Evolutionary conservation across 2,797 vertebrate species (phyloP), one percentile per base, ranked within the genome.

Genomic region (Phalloptychus januarius): DNA sequence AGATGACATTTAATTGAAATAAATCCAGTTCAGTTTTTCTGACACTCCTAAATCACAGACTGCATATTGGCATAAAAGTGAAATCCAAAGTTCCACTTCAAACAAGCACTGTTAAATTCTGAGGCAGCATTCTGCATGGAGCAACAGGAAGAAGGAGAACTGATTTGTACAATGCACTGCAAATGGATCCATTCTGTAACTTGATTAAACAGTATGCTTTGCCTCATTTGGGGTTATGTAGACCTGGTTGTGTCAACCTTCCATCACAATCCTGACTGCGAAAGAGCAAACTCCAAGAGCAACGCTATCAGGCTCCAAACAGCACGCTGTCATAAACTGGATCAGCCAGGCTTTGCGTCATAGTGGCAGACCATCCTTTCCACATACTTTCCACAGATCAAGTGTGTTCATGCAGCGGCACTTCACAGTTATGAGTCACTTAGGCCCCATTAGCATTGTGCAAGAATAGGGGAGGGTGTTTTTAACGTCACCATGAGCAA

Each of bases 341-440:
- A 82, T 65, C 0, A 16, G 72, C 83, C 10, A 1, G 79, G 46
- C 63, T 38, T 36, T 71, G 31, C n/a, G 40, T 83, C 79, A 84
- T 16, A 0, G 0, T 71, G n/a, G 61, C 79, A 46, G 20, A 44
- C 77, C 40, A 54, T 78, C 61, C 7, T 25, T 28, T 74, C 79
- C 71, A 71, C 71, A 70, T 70, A 70, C 74, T 88, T 87, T 80
- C 63, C 61, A 70, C 15, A 72, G 50, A 70, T 80, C 40, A 28
- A 71, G 76, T 74, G 78, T 42, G 75, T 65, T 86, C 87, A 65
- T 80, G 90, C 16, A 5, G 2, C 16, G 25, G 78, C 83, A 77
- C 74, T 83, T 46, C 42, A 4, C 40, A 71, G 52, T 67, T 33
- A 25, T 91, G 92, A 91, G 42, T 90, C 91, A 92, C 42, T 0